phyloP scores from a whole-genome alignment of 2,888 invertebrate genomes.

The Sarcophaga caerulescens region DNA sequence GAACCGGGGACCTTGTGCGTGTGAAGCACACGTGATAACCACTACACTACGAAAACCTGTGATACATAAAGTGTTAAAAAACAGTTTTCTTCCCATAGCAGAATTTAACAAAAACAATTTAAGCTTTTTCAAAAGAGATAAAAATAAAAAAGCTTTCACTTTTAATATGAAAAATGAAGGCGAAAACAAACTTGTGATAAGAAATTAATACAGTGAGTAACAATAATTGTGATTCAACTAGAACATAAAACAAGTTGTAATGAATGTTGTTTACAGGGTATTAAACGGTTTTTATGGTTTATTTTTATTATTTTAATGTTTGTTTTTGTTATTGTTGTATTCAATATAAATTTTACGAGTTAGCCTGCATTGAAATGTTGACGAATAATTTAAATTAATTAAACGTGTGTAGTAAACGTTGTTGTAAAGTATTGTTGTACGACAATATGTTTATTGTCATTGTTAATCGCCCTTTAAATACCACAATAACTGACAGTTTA shows the following conservation, averaged over 20 bases:
- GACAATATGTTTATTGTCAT: background rate
- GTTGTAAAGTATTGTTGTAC: background rate
- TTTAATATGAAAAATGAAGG: too few relatives aligned
- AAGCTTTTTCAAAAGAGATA: background rate
- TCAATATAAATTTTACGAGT: conserved; percentile 6
- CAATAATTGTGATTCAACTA: background rate
- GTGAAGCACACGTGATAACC: conserved; percentile 75
- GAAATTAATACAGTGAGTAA: background rate
- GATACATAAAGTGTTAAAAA: background rate
- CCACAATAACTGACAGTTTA: background rate
- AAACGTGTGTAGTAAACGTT: background rate
- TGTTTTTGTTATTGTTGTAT: background rate
- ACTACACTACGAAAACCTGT: conserved; percentile 71
- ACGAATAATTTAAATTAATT: conserved; percentile 37
- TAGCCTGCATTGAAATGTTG: background rate
- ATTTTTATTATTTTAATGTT: conserved; percentile 1
- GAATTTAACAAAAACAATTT: too few relatives aligned
- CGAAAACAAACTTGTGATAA: background rate
- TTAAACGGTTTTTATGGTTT: background rate
- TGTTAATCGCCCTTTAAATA: background rate
- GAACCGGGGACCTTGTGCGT: conserved; percentile 77
- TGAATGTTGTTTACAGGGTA: background rate
- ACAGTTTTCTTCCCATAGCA: background rate
- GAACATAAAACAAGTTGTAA: background rate
- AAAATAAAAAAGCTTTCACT: conserved; percentile 21